Conservation (phyloP, 2,113 vertebrate genomes). For the Condylura cristata region DNA sequence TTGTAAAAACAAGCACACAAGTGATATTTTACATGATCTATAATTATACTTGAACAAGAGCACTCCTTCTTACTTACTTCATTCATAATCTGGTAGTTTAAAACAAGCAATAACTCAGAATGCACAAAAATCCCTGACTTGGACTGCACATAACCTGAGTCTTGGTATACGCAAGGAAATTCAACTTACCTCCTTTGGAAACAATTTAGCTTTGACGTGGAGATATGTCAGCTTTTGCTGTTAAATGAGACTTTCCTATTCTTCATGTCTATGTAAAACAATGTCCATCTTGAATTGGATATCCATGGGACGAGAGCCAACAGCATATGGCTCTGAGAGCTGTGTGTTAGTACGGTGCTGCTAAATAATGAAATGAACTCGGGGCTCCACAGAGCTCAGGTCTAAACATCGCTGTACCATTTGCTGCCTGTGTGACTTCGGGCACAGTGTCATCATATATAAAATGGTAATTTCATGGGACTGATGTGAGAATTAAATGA, state of each 20-base stretch:
- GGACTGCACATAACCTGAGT: background rate
- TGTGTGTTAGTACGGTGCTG: background rate
- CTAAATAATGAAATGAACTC: conserved; percentile 36
- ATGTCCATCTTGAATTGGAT: conserved; percentile 37
- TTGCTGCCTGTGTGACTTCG: background rate
- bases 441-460: background rate
- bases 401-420: background rate
- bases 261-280: background rate
- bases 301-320: background rate
- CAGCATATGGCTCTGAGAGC: background rate
- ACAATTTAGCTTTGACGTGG: conserved; percentile 17
- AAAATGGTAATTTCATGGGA: background rate
- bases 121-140: background rate
- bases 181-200: background rate
- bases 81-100: conserved; percentile 30
- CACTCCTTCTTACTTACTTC: background rate
- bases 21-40: conserved; percentile 23
- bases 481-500: background rate
- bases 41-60: conserved; percentile 10
- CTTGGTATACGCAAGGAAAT: no score
- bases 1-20: conserved; percentile 18
- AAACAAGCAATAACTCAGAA: background rate
- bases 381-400: background rate
- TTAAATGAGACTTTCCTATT: conserved; percentile 1
- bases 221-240: conserved; percentile 12